phyloP scores from a whole-genome alignment of 2,888 invertebrate species.

The Phoenoteleia sp. region DNA sequence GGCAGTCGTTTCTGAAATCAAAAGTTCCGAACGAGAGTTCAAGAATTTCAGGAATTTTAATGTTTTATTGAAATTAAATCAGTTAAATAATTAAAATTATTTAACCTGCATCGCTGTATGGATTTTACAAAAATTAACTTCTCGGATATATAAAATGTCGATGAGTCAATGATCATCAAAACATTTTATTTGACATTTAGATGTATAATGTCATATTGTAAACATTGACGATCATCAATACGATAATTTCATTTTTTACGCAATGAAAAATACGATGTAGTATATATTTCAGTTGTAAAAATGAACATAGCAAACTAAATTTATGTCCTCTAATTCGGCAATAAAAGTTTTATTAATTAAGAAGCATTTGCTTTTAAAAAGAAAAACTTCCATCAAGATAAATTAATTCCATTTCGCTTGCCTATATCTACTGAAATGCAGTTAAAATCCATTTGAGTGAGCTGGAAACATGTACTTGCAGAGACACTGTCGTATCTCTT shows the following conservation, averaged over 20 bases:
- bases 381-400: background rate
- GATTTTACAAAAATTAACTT: too few species aligned
- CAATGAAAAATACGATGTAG: background rate
- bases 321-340: background rate
- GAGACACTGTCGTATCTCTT: constrained; percentile 9
- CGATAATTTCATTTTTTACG: background rate
- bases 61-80: too few species aligned
- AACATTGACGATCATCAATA: background rate
- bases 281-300: background rate
- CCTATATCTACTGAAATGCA: background rate
- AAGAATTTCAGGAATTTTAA: too few species aligned
- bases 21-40: too few species aligned
- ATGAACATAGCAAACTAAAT: background rate
- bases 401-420: constrained; percentile 11
- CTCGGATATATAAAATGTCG: too few species aligned
- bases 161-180: background rate
- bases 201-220: background rate
- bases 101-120: too few species aligned
- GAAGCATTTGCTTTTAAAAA: background rate
- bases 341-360: background rate
- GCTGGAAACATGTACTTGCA: constrained; percentile 8
- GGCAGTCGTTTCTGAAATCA: too few species aligned
- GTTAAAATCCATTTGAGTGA: constrained; percentile 7
- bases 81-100: too few species aligned
- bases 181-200: background rate